Evolutionary conservation across 2,888 invertebrate genomes (phyloP).

Genomic region (Cremastobaeus sp.): DNA sequence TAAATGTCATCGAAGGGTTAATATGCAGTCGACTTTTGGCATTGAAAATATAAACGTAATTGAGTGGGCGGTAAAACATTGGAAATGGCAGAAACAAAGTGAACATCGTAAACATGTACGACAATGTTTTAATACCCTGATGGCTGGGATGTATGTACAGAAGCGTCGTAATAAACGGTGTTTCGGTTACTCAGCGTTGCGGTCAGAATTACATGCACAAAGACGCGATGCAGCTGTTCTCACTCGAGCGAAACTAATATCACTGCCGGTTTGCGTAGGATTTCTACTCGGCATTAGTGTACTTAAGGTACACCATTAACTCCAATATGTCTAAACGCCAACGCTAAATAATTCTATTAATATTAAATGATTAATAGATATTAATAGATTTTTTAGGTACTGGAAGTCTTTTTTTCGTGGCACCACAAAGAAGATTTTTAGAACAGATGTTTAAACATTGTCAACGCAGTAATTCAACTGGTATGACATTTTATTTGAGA

Average conservation of each 20-base stretch:
- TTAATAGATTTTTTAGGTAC: too few relatives aligned
- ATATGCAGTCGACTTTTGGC: too few relatives aligned
- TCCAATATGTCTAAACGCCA: conserved; percentile 37
- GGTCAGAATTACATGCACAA: conserved; percentile 53
- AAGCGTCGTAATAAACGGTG: conserved; percentile 45
- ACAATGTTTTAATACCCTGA: conserved; percentile 14
- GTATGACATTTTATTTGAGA: too few relatives aligned
- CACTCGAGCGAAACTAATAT: conserved; percentile 54
- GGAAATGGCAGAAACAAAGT: conserved; percentile 7
- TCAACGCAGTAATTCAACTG: too few relatives aligned
- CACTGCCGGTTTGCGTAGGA: conserved; percentile 31
- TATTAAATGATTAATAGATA: too few relatives aligned
- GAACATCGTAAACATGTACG: conserved; percentile 19
- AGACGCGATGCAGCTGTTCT: conserved; percentile 51
- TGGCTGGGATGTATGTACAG: conserved; percentile 16
- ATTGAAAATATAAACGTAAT: conserved; percentile 37
- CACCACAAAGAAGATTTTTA: too few relatives aligned
- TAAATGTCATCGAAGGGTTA: too few relatives aligned
- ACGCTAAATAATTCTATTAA: conserved; percentile 50
- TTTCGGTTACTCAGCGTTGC: conserved; percentile 54
- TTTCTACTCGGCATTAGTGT: conserved; percentile 40
- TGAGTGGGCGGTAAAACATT: conserved; percentile 13
- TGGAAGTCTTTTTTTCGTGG: background rate
- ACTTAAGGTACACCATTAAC: conserved; percentile 50
- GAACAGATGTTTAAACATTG: too few relatives aligned